These are phyloP conservation scores for Argyresthia albistria DNA, from an alignment of 2,888 invertebrate genomes.

Conservation along the genomic window DNA sequence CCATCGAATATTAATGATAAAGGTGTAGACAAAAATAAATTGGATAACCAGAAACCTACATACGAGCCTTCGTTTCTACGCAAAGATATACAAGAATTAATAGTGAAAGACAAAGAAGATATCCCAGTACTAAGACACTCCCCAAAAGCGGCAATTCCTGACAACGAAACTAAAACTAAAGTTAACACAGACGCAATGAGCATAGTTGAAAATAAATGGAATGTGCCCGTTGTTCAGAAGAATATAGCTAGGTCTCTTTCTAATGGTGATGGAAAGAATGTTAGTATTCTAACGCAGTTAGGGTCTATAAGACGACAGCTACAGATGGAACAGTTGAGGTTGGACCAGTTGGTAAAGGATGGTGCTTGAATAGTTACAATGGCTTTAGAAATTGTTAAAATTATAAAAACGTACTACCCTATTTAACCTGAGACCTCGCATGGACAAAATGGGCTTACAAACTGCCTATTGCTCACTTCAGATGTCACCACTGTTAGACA, in stretches of 20 bases:
- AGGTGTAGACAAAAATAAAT: not conserved
- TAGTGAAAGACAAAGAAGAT: constrained; percentile 45
- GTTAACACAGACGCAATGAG: constrained; percentile 42
- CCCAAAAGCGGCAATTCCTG: constrained; percentile 18
- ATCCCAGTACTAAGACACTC: constrained; percentile 76
- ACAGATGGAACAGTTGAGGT: constrained; percentile 75
- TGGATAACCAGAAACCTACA: not conserved
- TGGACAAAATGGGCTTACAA: no score
- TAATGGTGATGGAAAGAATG: constrained; percentile 57
- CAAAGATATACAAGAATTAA: constrained; percentile 13
- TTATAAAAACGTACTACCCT: no score
- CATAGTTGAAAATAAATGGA: constrained; percentile 54
- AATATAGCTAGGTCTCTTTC: constrained; percentile 64
- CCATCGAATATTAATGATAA: constrained; percentile 5
- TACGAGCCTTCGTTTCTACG: constrained; percentile 16
- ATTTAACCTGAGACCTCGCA: no score
- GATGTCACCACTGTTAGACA: no score
- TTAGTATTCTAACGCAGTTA: constrained; percentile 76
- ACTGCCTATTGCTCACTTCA: no score
- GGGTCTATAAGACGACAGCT: constrained; percentile 78
- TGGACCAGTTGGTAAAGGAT: constrained; percentile 54
- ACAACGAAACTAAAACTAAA: constrained; percentile 12
- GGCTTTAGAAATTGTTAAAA: no score
- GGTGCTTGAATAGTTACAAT: constrained; percentile 4
- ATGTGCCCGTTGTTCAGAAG: constrained; percentile 78